Percentiles rank a stretch among this genome's conserved stretches.
phyloP scores from a whole-genome alignment of 2,888 invertebrate species.

The Ischnura elegans region DNA sequence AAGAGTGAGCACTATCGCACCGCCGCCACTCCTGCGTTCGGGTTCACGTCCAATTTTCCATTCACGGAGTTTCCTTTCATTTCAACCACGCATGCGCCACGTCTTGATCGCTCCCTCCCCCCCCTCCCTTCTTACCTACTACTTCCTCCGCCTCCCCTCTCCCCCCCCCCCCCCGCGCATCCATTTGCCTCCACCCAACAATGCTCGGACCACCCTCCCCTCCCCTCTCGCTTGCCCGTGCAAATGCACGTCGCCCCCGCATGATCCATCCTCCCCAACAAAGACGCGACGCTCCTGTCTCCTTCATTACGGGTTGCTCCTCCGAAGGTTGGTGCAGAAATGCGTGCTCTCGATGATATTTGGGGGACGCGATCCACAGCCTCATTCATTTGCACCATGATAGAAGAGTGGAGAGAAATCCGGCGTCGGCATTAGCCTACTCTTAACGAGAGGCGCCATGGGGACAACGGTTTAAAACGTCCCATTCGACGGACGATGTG shows the following conservation, averaged over 20 bases:
- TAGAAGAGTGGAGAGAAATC: too few species aligned
- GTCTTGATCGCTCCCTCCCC: neutral
- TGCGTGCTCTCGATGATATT: neutral
- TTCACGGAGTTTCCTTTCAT: conserved; percentile 34
- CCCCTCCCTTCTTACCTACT: neutral
- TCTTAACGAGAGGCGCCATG: too few species aligned
- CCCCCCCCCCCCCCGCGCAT: neutral
- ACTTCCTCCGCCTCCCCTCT: neutral
- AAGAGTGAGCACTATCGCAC: too few species aligned
- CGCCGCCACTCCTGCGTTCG: neutral
- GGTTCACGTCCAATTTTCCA: conserved; percentile 44
- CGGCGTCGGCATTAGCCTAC: too few species aligned
- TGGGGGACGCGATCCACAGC: too few species aligned
- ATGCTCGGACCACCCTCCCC: neutral
- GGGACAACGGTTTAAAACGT: too few species aligned
- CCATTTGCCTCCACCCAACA: neutral
- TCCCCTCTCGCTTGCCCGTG: neutral
- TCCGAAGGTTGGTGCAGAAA: neutral
- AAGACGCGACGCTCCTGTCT: neutral
- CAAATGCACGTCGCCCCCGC: too few species aligned
- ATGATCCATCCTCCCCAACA: neutral
- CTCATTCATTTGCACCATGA: too few species aligned
- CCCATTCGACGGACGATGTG: too few species aligned
- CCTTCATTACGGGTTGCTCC: neutral
- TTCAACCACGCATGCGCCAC: conserved; percentile 45